phyloP scores from a whole-genome alignment of 2,888 invertebrate species.

The Dasysyrphus tricinctus region DNA sequence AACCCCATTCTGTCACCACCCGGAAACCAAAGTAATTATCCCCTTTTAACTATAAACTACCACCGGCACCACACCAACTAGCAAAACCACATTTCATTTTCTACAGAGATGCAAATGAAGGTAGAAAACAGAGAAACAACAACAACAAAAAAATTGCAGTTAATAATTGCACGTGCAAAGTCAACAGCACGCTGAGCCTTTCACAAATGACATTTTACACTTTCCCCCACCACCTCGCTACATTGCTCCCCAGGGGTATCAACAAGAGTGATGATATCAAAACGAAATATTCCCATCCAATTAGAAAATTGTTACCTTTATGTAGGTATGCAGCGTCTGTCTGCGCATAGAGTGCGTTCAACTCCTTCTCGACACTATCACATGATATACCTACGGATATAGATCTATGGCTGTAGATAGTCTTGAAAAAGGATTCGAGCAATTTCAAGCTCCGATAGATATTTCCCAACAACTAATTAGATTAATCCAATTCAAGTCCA shows the following conservation, averaged over 20 bases:
- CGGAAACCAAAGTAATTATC: constrained; percentile 63
- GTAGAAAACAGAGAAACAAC: not conserved
- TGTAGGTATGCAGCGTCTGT: not conserved
- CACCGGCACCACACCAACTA: not conserved
- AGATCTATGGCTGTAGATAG: not conserved
- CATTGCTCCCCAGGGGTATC: not conserved
- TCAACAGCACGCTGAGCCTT: constrained; percentile 46
- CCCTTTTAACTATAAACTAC: constrained; percentile 19
- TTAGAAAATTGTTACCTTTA: constrained; percentile 49
- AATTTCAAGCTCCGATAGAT: constrained; percentile 57
- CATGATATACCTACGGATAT: not conserved
- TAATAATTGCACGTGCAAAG: constrained; percentile 48
- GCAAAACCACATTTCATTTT: constrained; percentile 6
- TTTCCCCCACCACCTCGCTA: not conserved
- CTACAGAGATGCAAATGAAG: constrained; percentile 27
- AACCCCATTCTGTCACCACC: not conserved
- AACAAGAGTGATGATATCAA: constrained; percentile 34
- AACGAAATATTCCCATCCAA: constrained; percentile 60
- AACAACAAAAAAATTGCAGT: constrained; percentile 5
- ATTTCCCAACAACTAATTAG: constrained; percentile 56
- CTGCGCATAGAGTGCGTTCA: constrained; percentile 52
- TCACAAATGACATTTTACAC: constrained; percentile 26
- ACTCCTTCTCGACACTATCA: constrained; percentile 35
- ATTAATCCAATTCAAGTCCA: constrained; percentile 54
- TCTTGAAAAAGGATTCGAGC: constrained; percentile 31